Base-by-base conservation (phyloP, 2,797 vertebrate genomes). In the Antrozous pallidus region DNA sequence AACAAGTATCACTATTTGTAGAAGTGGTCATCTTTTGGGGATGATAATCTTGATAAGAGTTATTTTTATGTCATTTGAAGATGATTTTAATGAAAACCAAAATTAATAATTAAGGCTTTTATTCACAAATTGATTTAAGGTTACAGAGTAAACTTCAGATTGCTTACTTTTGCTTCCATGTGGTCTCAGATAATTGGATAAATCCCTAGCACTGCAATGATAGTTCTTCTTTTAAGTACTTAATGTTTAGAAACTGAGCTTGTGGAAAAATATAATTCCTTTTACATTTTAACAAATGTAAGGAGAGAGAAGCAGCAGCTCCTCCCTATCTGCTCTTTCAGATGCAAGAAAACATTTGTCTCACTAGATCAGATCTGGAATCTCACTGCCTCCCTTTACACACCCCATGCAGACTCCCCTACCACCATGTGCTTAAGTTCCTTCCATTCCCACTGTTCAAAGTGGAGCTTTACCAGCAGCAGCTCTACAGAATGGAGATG, bases 231-330 rank as follows among this genome's bases (percentile, higher is more conserved):
- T 73, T 73, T 80, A 33, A 14, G 36, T 65, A 40, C 18, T 70
- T 81, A 85, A 74, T 70, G 31, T 85, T 69, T 13, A 92, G 36
- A 42, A 95, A 88, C 31, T 40, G 73, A 65, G 47, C 16, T 75
- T 54, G 28, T 90, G 58, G 58, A n/a, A 42, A 87, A 79, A 87
- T 22, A 54, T 2, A 73, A 81, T 78, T 92, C n/a, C 31, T 90
- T 17, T 69, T 83, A 70, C 31, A 67, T 81, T 94, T 93, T 84
- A 91, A 85, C 45, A 93, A 93, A 91, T 51, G 54, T 86, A 91
- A 81, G 58, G 14, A 95, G 49, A 86, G 87, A 90, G 31, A 74
- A 86, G 24, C 26, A 73, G 33, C 47, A 56, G 42, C 36, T 74
- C 36, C 47, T 74, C 63, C 69, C 28, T 51, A 92, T n/a, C 56